A percentile compares a stretch with the other conserved stretches of the same genome.
phyloP scores from a whole-genome alignment of 35 echinoderm and acorn worm genomes.

The Apostichopus japonicus region DNA sequence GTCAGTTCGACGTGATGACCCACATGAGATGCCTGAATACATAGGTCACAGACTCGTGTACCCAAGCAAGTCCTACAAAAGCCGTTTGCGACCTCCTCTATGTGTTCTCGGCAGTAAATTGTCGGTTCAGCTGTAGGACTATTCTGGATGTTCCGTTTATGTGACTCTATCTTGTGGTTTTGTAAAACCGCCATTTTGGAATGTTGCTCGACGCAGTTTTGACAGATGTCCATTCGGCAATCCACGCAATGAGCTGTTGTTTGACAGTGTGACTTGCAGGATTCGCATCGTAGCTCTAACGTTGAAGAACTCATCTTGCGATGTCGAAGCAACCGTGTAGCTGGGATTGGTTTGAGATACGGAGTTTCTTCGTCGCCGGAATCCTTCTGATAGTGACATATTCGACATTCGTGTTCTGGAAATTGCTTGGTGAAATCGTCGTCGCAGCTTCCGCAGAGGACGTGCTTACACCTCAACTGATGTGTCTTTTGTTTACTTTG shows the following conservation, averaged over 20 bases:
- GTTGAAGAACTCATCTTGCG: not conserved
- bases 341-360: not conserved
- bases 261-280: not conserved
- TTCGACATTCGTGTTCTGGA: not conserved
- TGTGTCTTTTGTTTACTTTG: no score
- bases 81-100: no score
- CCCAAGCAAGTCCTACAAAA: not conserved
- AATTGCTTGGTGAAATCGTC: not conserved
- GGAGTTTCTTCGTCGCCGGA: not conserved
- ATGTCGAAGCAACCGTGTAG: not conserved
- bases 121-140: not conserved
- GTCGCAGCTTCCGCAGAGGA: not conserved
- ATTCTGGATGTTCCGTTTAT: not conserved
- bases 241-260: not conserved
- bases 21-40: not conserved
- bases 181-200: conserved; percentile 14
- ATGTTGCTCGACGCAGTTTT: not conserved
- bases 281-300: not conserved
- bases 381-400: not conserved
- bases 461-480: not conserved
- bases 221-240: conserved; percentile 4
- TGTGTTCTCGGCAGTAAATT: not conserved
- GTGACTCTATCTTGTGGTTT: not conserved
- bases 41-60: not conserved
- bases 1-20: not conserved